These are phyloP conservation scores for Ctenicera cuprea DNA, from an alignment of 2,888 invertebrate species.

Conservation along the genomic window DNA sequence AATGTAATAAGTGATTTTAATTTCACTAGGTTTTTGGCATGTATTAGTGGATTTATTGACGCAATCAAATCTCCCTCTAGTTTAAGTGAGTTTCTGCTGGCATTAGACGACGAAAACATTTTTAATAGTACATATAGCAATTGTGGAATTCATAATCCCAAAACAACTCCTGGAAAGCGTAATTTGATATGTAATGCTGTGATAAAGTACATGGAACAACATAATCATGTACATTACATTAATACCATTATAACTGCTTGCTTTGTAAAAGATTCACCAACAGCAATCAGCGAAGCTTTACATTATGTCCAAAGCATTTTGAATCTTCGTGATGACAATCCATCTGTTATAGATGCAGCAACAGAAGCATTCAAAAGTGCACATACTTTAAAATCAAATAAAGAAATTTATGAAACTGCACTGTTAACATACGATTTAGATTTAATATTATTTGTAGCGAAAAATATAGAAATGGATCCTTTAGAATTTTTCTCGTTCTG, in stretches of 20 bases:
- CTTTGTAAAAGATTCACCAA: slow-evolving; percentile 81
- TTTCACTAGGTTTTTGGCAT: slow-evolving; percentile 80
- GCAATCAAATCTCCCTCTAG: slow-evolving; percentile 73
- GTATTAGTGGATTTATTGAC: slow-evolving; percentile 81
- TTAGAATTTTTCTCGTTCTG: slow-evolving; percentile 89
- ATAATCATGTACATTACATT: slow-evolving; percentile 54
- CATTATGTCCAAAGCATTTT: slow-evolving; percentile 36
- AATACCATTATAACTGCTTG: slow-evolving; percentile 70
- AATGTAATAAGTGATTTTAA: slow-evolving; percentile 93
- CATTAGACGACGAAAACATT: slow-evolving; percentile 85
- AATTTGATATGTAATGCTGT: slow-evolving; percentile 75
- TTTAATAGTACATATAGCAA: slow-evolving; percentile 83
- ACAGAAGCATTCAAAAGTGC: slow-evolving; percentile 83
- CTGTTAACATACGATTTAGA: slow-evolving; percentile 93
- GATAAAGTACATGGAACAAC: slow-evolving; percentile 73
- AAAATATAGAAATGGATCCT: slow-evolving; percentile 93
- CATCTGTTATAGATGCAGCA: slow-evolving; percentile 15
- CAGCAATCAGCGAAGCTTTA: slow-evolving; percentile 62
- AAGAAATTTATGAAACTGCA: slow-evolving; percentile 87
- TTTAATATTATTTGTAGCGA: slow-evolving; percentile 88
- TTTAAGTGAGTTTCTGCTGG: slow-evolving; percentile 88
- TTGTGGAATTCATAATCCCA: slow-evolving; percentile 71
- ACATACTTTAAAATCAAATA: slow-evolving; percentile 84
- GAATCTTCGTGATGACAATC: not conserved
- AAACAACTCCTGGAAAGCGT: slow-evolving; percentile 72